phyloP scores from a whole-genome alignment of 1,140 invertebrate genomes.

The Stegodyphus dumicola region DNA sequence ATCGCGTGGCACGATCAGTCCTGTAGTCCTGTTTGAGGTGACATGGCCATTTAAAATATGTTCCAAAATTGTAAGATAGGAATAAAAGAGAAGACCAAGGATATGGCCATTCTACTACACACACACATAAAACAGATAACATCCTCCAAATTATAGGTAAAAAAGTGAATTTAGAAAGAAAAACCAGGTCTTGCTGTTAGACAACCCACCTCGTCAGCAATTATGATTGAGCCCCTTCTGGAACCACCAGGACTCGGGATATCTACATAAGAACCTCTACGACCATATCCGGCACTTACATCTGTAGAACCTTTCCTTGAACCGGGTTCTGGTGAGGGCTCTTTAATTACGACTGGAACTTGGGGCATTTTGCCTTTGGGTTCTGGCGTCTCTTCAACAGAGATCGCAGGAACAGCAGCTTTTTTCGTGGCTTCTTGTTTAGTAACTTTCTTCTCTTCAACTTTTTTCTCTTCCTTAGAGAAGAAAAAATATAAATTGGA shows the following conservation, averaged over 20 bases:
- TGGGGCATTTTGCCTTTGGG: slow-evolving; percentile 28
- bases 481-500: slow-evolving; percentile 2
- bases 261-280: slow-evolving; percentile 72
- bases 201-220: slow-evolving; percentile 88
- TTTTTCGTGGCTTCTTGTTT: slow-evolving; percentile 64
- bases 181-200: slow-evolving; percentile 53
- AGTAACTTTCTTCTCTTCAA: slow-evolving; percentile 48
- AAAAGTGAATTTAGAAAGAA: neutral
- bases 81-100: no score
- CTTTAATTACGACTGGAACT: slow-evolving; percentile 59
- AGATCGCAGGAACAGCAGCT: slow-evolving; percentile 52
- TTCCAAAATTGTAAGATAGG: no score
- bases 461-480: neutral
- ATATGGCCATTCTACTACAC: no score
- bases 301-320: slow-evolving; percentile 76
- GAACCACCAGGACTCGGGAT: slow-evolving; percentile 69
- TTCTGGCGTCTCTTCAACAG: slow-evolving; percentile 51
- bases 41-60: no score
- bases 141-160: neutral
- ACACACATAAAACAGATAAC: neutral
- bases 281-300: slow-evolving; percentile 71
- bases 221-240: slow-evolving; percentile 67
- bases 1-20: no score
- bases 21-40: no score
- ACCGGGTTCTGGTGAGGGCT: slow-evolving; percentile 62